Evolutionary conservation across 1,140 invertebrate genomes (phyloP), one percentile per base, ranked within the genome.

Genomic region (Condylostylus longicornis): DNA sequence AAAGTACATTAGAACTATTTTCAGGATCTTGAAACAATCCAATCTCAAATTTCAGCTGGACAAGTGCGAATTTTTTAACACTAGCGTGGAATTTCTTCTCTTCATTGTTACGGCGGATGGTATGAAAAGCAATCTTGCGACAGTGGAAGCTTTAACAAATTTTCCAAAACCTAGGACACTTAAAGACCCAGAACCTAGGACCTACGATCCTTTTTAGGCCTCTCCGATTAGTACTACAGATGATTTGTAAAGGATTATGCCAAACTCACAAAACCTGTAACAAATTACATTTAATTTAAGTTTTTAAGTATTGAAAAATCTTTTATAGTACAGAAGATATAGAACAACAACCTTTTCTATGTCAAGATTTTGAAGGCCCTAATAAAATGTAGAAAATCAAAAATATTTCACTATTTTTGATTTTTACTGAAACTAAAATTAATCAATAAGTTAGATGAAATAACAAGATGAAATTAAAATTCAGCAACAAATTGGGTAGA

Each of bases 191-290:
- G n/a, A n/a, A n/a, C n/a, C n/a, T n/a, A n/a, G n/a, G n/a, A n/a
- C 31, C 19, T 49, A 4, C 39, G 46, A 41, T 34, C 41, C 9
- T 58, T 58, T 40, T 33, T 56, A 4, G 48, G 45, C 5, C 35
- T 58, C 19, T 43, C 47, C 8, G 40, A 42, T 22, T 58, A 51
- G 25, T 58, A 50, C 25, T 21, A n/a, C n/a, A n/a, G 55, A 4
- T 22, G 43, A 12, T 48, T 52, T 42, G 39, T 58, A 10, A 35
- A 38, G 28, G 42, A 42, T 18, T 56, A 46, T 33, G 42, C 49
- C 1, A 23, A 46, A n/a, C 37, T 51, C 5, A 38, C 46, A 12
- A 37, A 41, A 29, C 46, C 45, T 3, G 19, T 54, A 20, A 41
- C 42, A n/a, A 25, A n/a, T n/a, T n/a, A n/a, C n/a, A n/a, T n/a